Conservation (phyloP, 2,797 vertebrate genomes). For the Coregonus ussuriensis region DNA sequence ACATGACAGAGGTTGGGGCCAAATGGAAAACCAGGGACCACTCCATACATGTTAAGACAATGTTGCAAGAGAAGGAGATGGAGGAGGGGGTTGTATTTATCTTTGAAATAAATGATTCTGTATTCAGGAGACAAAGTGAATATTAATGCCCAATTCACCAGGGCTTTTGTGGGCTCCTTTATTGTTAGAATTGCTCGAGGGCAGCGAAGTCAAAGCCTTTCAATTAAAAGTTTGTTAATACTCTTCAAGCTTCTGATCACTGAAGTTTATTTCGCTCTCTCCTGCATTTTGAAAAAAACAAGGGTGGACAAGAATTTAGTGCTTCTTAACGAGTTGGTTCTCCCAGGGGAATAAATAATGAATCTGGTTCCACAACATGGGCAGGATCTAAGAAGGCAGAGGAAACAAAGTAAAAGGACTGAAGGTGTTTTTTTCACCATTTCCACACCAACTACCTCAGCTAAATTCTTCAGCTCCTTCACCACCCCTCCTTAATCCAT, state of each 20-base stretch:
- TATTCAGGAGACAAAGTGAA: constrained; percentile 38
- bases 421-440: background rate
- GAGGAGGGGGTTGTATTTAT: background rate
- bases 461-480: background rate
- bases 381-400: background rate
- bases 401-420: constrained; percentile 7
- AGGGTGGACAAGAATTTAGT: constrained; percentile 27
- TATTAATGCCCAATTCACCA: constrained; percentile 53
- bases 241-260: constrained; percentile 34
- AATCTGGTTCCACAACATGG: constrained; percentile 9
- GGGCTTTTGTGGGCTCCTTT: constrained; percentile 44
- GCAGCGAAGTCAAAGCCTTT: constrained; percentile 56
- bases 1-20: constrained; percentile 8
- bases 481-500: background rate
- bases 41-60: constrained; percentile 14
- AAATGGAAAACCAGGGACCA: constrained; percentile 2
- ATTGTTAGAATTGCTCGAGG: constrained; percentile 56
- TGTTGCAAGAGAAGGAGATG: constrained; percentile 1
- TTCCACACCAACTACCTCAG: background rate
- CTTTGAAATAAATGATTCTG: background rate
- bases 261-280: constrained; percentile 15
- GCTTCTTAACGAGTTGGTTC: constrained; percentile 18
- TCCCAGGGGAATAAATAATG: constrained; percentile 27
- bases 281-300: constrained; percentile 14
- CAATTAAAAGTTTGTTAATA: constrained; percentile 67